A percentile compares a stretch with the other conserved stretches of the same genome.
Conservation (phyloP, 2,113 vertebrate genomes). For the Stegostoma tigrinum region DNA sequence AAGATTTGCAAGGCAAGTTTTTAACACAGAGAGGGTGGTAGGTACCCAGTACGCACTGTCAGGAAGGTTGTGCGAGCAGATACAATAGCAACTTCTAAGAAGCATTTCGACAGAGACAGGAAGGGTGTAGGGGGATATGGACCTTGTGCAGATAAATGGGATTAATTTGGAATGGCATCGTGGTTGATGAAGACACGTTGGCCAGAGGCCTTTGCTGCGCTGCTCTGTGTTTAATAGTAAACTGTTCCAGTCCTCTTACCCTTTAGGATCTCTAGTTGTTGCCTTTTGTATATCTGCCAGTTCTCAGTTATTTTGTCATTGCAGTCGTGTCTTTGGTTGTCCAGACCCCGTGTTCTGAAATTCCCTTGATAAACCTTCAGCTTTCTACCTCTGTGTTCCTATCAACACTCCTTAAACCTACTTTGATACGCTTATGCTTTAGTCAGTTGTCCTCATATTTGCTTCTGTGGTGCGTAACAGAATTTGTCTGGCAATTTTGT, state of each 20-base stretch:
- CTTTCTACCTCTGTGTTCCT: slow-evolving; percentile 39
- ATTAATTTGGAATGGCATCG: too few species aligned
- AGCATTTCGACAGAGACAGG: too few species aligned
- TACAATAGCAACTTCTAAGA: too few species aligned
- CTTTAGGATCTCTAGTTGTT: neutral
- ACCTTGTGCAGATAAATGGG: too few species aligned
- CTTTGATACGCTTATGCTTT: neutral
- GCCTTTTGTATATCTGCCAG: neutral
- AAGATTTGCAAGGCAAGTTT: too few species aligned
- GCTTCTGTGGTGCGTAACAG: neutral
- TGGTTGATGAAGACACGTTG: too few species aligned
- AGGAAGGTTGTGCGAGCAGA: too few species aligned
- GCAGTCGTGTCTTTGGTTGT: neutral
- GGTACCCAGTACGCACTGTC: too few species aligned
- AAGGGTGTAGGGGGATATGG: too few species aligned
- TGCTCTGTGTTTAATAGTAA: too few species aligned
- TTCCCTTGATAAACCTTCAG: neutral
- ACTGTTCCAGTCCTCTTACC: neutral
- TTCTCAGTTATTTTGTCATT: neutral
- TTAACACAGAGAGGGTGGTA: too few species aligned
- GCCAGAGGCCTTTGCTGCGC: too few species aligned
- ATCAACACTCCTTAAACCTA: neutral
- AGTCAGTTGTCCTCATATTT: neutral
- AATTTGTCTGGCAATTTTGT: neutral
- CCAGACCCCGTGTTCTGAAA: neutral